These are phyloP conservation scores for Tympanuchus pallidicinctus DNA, from an alignment of 2,113 vertebrate species.

Conservation along the genomic window DNA sequence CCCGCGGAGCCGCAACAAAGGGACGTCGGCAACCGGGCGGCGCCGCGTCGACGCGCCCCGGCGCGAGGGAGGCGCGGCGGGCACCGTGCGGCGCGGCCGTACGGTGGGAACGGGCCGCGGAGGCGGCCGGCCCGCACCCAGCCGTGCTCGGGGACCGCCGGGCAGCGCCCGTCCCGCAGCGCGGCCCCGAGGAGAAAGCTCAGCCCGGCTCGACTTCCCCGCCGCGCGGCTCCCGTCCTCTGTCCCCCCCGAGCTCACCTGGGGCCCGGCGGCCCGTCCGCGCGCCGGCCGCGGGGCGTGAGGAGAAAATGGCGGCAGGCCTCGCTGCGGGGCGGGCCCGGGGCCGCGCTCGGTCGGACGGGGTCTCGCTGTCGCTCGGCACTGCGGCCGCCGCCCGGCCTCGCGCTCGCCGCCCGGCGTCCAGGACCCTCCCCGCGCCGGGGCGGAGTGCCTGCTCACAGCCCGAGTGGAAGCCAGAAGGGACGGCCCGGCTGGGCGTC, in stretches of 20 bases:
- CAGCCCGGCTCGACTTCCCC: too few relatives aligned
- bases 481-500: background rate
- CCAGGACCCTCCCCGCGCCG: background rate
- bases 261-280: background rate
- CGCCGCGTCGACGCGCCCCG: background rate
- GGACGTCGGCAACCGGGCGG: background rate
- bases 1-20: background rate
- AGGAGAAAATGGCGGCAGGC: background rate
- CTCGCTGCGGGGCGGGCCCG: background rate
- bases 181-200: too few relatives aligned
- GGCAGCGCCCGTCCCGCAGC: background rate
- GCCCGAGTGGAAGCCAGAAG: background rate
- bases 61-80: too few relatives aligned
- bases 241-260: background rate
- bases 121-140: too few relatives aligned
- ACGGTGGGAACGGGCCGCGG: too few relatives aligned
- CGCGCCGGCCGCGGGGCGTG: background rate
- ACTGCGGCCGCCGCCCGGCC: background rate
- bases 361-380: background rate
- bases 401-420: background rate
- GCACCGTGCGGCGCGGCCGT: too few relatives aligned
- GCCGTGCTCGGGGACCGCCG: background rate
- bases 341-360: background rate
- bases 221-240: too few relatives aligned
- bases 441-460: background rate